These are phyloP conservation scores for Strongylocentrotus purpuratus DNA, from an alignment of 35 echinoderm and acorn worm genomes.

Conservation along the genomic window DNA sequence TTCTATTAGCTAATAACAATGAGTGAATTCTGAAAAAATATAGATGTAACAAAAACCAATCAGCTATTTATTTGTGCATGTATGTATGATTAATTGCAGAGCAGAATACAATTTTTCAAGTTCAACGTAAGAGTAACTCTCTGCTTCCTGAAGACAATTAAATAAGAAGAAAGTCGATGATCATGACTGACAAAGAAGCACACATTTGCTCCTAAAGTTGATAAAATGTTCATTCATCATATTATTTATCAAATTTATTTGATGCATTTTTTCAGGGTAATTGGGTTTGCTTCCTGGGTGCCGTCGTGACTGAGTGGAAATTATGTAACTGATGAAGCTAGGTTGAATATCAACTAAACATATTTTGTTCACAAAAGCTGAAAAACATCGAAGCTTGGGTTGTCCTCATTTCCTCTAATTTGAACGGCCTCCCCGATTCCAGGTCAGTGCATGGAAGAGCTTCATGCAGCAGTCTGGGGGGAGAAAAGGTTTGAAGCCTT, in stretches of 20 bases:
- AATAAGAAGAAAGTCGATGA: neutral
- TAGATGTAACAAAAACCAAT: no score
- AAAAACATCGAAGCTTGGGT: neutral
- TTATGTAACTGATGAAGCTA: neutral
- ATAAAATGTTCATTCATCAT: neutral
- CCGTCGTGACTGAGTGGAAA: neutral
- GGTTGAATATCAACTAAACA: no score
- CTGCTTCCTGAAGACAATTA: neutral
- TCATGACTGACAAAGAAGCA: neutral
- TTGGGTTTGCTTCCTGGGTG: neutral
- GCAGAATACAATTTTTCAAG: no score
- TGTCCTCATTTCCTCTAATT: neutral
- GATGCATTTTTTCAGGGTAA: neutral
- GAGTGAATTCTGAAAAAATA: no score
- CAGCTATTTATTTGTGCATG: no score
- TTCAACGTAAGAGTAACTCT: neutral
- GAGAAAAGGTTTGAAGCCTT: neutral
- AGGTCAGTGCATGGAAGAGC: neutral
- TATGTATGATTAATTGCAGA: no score
- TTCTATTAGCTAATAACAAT: no score
- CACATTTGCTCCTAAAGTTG: neutral
- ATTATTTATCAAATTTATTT: neutral
- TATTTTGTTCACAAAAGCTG: neutral
- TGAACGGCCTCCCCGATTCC: neutral
- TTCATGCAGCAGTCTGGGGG: neutral